Evolutionary conservation across 2,113 vertebrate species (phyloP).

Genomic region (Ahaetulla prasina): DNA sequence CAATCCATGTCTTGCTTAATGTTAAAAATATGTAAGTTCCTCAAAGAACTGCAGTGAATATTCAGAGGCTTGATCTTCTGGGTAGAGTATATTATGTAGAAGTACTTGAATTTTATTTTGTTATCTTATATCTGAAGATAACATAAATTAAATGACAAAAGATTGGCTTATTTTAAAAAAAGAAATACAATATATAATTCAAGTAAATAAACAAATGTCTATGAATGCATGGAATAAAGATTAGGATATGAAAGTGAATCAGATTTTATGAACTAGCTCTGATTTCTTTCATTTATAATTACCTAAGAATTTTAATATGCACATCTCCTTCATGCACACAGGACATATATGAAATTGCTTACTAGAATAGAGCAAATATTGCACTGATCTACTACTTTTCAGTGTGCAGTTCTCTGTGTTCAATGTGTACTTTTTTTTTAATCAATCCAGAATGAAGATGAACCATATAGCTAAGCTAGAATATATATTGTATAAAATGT

Average conservation of each 20-base stretch:
- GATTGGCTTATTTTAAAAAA: not conserved
- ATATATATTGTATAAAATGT: not conserved
- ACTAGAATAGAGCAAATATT: not conserved
- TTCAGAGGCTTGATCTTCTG: not conserved
- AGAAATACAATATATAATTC: not conserved
- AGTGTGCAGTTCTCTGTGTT: not conserved
- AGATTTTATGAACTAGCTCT: not conserved
- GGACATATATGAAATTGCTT: not conserved
- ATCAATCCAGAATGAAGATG: not conserved
- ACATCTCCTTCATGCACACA: not conserved
- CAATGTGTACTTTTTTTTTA: not conserved
- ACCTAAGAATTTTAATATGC: not conserved
- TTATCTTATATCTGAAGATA: not conserved
- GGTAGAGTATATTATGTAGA: not conserved
- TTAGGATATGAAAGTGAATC: not conserved
- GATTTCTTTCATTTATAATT: not conserved
- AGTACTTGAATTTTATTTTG: not conserved
- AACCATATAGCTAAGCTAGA: not conserved
- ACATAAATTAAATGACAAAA: not conserved
- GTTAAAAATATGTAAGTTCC: not conserved
- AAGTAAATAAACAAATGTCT: not conserved
- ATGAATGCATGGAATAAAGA: not conserved
- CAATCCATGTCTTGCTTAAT: slow-evolving; percentile 40
- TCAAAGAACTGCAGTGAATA: not conserved
- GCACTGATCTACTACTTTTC: not conserved